Evolutionary conservation across 2,888 invertebrate species (phyloP), one percentile per base, ranked within the genome.

Genomic region (Camptogramma bilineatum): DNA sequence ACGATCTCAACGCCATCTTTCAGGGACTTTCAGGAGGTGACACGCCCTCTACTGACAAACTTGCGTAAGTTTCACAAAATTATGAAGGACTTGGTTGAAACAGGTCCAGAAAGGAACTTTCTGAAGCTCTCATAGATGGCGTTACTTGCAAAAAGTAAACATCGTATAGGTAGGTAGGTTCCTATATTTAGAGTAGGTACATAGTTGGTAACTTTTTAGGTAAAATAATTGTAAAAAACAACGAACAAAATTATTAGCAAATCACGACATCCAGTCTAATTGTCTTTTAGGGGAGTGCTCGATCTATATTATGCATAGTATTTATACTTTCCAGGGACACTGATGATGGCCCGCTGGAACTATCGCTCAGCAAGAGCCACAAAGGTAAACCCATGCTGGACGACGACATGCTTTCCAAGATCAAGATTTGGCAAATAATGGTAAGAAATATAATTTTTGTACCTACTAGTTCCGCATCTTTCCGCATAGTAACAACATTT

Each of bases 351-450:
- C 77, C 83, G 0, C 28, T 79, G 4, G 83, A 84, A 3, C 28
- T 83, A 4, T 76, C 81, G 0, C 69, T 78, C 17, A 84, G 74
- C 64, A 75, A 82, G 58, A 80, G 76, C 39, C 78, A 84, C n/a
- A 91, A 90, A 73, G 90, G 85, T 0, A 91, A 91, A 47, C 91
- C 92, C 0, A 92, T 93, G 92, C 64, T 93, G 51, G 91, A 92
- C 61, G 91, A 91, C n/a, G 83, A 88, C 18, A 60, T 87, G 62
- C 75, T 92, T 24, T 77, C 90, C 48, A 90, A 92, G 70, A 82
- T 90, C 73, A 91, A 90, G 65, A 75, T 92, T 42, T 91, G 89
- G 90, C 87, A 91, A 76, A 81, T 91, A 8, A 87, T 92, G 90
- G 92, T 91, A 81, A 68, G 5, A 52, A 16, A 2, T 24, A 24